Evolutionary conservation across 2,888 invertebrate species (phyloP).

Genomic region (Orthonychiurus folsomi): DNA sequence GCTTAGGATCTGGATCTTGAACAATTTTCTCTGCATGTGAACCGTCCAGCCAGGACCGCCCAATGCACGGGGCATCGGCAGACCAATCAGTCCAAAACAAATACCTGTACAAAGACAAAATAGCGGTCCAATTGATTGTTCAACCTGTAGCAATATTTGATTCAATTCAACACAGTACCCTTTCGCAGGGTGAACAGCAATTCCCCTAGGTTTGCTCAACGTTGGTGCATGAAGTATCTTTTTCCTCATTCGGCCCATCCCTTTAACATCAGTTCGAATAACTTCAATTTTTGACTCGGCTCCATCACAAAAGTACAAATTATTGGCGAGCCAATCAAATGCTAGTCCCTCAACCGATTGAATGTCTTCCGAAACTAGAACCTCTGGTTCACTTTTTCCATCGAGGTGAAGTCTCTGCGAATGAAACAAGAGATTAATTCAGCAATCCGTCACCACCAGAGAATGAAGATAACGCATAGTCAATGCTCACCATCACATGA

Average conservation of each 20-base stretch:
- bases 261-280: constrained; percentile 57
- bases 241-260: constrained; percentile 62
- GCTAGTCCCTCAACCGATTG: constrained; percentile 81
- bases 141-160: no score
- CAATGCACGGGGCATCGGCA: constrained; percentile 63
- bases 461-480: background rate
- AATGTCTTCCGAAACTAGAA: constrained; percentile 63
- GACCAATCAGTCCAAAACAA: constrained; percentile 88
- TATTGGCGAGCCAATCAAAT: constrained; percentile 77
- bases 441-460: no score
- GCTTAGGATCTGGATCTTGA: constrained; percentile 41
- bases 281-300: constrained; percentile 69
- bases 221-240: constrained; percentile 61
- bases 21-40: constrained; percentile 57
- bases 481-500: constrained; percentile 57
- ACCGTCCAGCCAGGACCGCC: constrained; percentile 71
- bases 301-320: constrained; percentile 72
- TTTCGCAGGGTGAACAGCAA: constrained; percentile 71
- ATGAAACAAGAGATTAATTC: background rate
- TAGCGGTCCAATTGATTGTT: background rate
- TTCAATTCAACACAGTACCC: constrained; percentile 48
- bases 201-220: constrained; percentile 65
- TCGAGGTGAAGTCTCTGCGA: constrained; percentile 61
- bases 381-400: constrained; percentile 57
- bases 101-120: constrained; percentile 42